phyloP scores from a whole-genome alignment of 2,797 vertebrate species.

The Tinamus major region DNA sequence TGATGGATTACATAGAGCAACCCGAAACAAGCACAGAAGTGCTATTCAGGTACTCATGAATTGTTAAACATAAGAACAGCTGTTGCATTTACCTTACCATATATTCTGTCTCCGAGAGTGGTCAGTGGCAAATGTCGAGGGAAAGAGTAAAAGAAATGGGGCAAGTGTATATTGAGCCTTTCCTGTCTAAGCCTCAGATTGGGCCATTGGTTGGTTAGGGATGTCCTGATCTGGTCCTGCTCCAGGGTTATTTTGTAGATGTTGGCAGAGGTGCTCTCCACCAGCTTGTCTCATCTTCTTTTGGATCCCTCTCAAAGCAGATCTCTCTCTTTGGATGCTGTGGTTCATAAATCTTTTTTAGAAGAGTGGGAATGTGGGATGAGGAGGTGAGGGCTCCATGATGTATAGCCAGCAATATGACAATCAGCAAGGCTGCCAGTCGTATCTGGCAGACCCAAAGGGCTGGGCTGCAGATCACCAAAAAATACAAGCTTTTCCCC shows the following conservation, averaged over 20 bases:
- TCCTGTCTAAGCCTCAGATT: neutral
- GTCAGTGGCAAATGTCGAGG: neutral
- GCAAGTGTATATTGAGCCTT: neutral
- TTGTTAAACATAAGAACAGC: neutral
- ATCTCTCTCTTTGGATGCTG: accelerated
- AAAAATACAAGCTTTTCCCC: neutral
- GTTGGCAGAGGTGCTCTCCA: neutral
- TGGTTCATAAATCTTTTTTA: neutral
- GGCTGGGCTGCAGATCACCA: neutral
- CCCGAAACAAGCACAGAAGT: neutral
- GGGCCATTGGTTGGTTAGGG: accelerated
- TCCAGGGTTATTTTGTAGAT: accelerated
- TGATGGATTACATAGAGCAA: neutral
- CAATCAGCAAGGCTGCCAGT: neutral
- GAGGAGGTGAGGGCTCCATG: accelerated
- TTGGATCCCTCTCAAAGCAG: neutral
- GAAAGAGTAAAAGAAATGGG: neutral
- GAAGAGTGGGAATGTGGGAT: neutral
- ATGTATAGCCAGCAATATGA: accelerated
- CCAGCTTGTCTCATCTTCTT: neutral
- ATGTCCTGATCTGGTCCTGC: neutral
- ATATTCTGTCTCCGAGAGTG: neutral
- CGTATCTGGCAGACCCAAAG: neutral
- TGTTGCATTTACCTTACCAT: accelerated
- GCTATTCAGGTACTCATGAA: neutral